Evolutionary conservation across 2,113 vertebrate species (phyloP).

Genomic region (Phylloscopus whistleri): DNA sequence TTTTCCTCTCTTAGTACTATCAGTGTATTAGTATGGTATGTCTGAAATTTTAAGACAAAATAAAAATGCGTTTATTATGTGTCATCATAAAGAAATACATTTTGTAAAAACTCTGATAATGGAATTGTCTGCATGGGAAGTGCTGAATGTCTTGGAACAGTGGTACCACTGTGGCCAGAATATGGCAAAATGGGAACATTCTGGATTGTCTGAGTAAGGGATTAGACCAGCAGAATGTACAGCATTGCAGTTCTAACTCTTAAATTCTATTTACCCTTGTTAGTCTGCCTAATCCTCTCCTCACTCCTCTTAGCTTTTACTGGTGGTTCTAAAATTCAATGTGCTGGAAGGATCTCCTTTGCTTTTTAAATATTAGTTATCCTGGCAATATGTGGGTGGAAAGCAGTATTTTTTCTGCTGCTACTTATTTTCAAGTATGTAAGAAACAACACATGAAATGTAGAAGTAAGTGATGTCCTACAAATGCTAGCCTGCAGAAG

Average conservation of each 20-base stretch:
- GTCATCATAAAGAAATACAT: background rate
- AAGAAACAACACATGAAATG: background rate
- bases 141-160: background rate
- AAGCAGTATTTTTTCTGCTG: background rate
- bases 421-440: background rate
- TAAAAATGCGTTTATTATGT: background rate
- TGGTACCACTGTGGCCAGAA: background rate
- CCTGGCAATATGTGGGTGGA: background rate
- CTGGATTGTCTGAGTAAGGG: background rate
- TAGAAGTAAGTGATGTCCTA: background rate
- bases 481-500: background rate
- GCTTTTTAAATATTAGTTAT: background rate
- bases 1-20: background rate
- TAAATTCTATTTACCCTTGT: background rate
- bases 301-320: background rate
- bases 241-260: background rate
- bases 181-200: background rate
- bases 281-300: background rate
- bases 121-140: background rate
- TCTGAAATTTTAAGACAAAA: background rate
- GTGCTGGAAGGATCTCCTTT: background rate
- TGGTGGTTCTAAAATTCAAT: background rate
- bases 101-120: background rate
- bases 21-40: background rate
- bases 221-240: background rate